Percentiles rank a stretch among this genome's conserved stretches.
Evolutionary conservation across 1,140 invertebrate species (phyloP).

Genomic region (Scaptomyza hsui): DNA sequence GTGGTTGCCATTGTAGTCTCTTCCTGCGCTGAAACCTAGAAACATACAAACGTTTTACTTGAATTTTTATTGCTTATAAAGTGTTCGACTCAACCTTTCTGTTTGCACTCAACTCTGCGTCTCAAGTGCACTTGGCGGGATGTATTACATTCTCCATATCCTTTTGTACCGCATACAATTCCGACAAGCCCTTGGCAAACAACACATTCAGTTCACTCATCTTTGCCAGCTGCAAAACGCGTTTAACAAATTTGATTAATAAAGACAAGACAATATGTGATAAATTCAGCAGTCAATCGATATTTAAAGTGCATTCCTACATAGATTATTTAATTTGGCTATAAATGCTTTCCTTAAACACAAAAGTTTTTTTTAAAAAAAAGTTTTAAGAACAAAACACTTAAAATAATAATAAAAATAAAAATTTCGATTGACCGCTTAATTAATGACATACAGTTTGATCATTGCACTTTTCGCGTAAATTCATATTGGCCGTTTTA

Average conservation of each 20-base stretch:
- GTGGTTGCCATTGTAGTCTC: slow-evolving; percentile 70
- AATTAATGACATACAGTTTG: slow-evolving; percentile 62
- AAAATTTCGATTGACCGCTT: background rate
- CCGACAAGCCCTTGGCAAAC: slow-evolving; percentile 76
- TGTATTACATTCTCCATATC: slow-evolving; percentile 85
- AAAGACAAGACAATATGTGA: background rate
- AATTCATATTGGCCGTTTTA: slow-evolving; percentile 76
- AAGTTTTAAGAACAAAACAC: too few species aligned
- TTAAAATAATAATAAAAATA: too few species aligned
- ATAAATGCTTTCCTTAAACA: too few species aligned
- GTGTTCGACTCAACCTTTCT: slow-evolving; percentile 59
- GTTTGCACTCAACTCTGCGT: slow-evolving; percentile 69
- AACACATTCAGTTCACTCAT: slow-evolving; percentile 75
- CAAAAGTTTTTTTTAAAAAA: too few species aligned
- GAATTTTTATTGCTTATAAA: background rate
- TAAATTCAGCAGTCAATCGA: background rate
- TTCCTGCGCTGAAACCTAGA: slow-evolving; percentile 79
- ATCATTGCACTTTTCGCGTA: slow-evolving; percentile 83
- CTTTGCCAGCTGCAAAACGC: slow-evolving; percentile 70
- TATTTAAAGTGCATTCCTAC: too few species aligned
- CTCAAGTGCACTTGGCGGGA: slow-evolving; percentile 83
- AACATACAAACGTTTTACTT: background rate
- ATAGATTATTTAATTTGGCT: background rate
- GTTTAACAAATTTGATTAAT: background rate
- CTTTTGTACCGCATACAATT: slow-evolving; percentile 85